Percentiles rank a stretch among this genome's conserved stretches.
Conservation (phyloP, 2,113 vertebrate species). For the Indicator indicator region DNA sequence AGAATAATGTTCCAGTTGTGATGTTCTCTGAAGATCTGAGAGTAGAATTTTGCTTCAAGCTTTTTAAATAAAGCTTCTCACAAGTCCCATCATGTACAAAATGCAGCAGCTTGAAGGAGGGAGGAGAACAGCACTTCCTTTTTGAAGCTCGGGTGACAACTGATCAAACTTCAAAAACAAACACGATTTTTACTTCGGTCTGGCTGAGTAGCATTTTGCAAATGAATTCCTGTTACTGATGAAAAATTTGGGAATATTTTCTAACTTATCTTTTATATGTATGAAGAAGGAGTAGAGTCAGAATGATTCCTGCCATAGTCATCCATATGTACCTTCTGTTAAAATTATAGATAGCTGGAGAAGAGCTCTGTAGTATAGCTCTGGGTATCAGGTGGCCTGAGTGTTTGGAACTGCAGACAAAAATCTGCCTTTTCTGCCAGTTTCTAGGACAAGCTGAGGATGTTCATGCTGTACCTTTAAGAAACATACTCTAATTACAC, state of each 20-base stretch:
- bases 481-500: not conserved
- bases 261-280: not conserved
- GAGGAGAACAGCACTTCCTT: not conserved
- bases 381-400: not conserved
- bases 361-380: not conserved
- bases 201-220: not conserved
- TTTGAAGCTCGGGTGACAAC: conserved; percentile 21
- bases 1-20: not conserved
- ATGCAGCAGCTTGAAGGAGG: not conserved
- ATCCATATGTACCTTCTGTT: fast-evolving
- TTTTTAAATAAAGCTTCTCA: conserved; percentile 30
- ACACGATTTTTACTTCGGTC: not conserved
- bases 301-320: not conserved
- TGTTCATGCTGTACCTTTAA: not conserved
- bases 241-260: not conserved
- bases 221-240: not conserved
- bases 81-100: not conserved
- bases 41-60: conserved; percentile 17
- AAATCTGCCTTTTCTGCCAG: not conserved
- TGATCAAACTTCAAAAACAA: conserved; percentile 28
- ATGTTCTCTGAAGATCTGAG: not conserved
- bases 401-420: not conserved
- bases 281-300: not conserved
- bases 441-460: not conserved
- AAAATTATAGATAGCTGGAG: not conserved